phyloP scores from a whole-genome alignment of 2,888 invertebrate genomes.

The Onthophagus sagittarius region DNA sequence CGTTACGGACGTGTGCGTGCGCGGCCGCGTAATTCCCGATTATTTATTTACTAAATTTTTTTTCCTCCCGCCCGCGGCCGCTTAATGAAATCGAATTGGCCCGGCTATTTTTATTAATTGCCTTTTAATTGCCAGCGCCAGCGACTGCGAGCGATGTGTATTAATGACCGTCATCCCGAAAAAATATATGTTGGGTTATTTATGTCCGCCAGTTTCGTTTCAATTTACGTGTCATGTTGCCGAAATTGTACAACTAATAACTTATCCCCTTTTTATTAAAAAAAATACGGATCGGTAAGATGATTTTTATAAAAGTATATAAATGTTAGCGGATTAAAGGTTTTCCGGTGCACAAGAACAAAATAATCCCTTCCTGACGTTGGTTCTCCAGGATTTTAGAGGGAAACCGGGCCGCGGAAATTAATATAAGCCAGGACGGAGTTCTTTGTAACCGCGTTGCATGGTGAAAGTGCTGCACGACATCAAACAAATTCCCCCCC shows the following conservation, averaged over 20 bases:
- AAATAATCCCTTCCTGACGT: background rate
- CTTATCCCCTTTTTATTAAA: background rate
- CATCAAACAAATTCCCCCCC: background rate
- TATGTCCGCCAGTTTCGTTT: background rate
- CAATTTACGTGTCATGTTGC: background rate
- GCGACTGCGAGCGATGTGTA: slow-evolving; percentile 1
- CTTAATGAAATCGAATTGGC: slow-evolving; percentile 11
- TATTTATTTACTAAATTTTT: slow-evolving; percentile 6
- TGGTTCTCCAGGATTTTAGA: background rate
- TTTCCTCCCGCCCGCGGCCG: background rate
- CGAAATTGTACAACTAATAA: background rate
- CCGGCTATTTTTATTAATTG: slow-evolving; percentile 5
- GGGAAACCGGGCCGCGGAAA: background rate
- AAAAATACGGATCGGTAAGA: background rate
- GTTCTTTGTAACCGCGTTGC: background rate
- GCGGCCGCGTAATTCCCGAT: slow-evolving; percentile 2
- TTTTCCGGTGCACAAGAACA: background rate
- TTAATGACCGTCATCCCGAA: background rate
- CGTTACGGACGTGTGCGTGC: slow-evolving; percentile 2
- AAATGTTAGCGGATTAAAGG: background rate
- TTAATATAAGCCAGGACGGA: background rate
- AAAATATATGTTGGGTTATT: background rate
- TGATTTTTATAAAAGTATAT: background rate
- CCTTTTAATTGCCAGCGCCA: slow-evolving; percentile 6
- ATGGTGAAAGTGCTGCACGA: background rate